Evolutionary conservation across 37 sponge, comb jelly and placozoan genomes (phyloP).

Genomic region (Hormiphora californensis): DNA sequence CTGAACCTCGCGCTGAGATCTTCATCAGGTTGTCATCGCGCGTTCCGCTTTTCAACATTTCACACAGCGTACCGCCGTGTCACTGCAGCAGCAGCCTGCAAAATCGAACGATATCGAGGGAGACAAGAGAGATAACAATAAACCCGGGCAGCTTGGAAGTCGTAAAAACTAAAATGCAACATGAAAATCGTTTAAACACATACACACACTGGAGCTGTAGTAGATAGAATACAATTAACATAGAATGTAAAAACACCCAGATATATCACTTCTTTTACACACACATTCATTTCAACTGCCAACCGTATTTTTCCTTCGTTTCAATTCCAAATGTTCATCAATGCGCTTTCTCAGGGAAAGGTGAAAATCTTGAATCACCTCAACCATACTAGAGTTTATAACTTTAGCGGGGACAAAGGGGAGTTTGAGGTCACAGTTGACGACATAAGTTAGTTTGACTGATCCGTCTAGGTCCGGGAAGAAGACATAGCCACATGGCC

Average conservation of each 20-base stretch:
- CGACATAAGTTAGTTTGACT: conserved; percentile 28
- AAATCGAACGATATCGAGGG: too few species aligned
- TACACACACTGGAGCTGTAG: too few species aligned
- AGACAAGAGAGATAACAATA: too few species aligned
- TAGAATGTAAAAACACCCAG: neutral
- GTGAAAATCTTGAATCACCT: conserved; percentile 13
- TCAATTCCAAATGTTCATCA: conserved; percentile 15
- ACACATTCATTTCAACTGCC: too few species aligned
- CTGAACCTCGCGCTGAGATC: too few species aligned
- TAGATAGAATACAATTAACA: neutral
- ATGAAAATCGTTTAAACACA: too few species aligned
- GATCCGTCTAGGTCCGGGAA: conserved; percentile 33
- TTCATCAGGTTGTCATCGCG: too few species aligned
- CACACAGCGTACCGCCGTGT: too few species aligned
- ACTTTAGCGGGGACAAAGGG: conserved; percentile 31
- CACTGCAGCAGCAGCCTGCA: too few species aligned
- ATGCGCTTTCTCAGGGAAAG: neutral
- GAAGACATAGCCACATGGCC: conserved; percentile 43
- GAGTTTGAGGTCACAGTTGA: conserved; percentile 39
- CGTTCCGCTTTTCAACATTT: too few species aligned
- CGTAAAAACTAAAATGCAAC: too few species aligned
- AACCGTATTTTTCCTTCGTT: neutral
- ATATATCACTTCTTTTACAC: neutral
- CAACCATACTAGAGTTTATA: neutral
- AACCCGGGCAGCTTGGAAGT: too few species aligned